Evolutionary conservation across 2,888 invertebrate genomes (phyloP), one percentile per base, ranked within the genome.

Genomic region (Periphyllus acericola): DNA sequence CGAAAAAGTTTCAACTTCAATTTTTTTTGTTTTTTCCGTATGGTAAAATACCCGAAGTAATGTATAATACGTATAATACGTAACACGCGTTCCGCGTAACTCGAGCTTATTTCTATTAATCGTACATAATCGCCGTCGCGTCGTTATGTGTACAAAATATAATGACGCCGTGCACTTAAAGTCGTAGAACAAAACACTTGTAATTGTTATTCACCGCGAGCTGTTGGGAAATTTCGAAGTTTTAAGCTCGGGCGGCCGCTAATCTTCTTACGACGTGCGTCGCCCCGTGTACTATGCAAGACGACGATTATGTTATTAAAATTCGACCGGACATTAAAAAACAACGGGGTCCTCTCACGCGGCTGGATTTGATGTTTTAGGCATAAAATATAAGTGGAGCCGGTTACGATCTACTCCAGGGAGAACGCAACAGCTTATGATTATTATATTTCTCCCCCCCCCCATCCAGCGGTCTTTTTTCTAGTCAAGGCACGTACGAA

Each of bases 401-500:
- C 21, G 60, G 60, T 60, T 19, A 60, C 6, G 21, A 21, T 60
- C 21, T 25, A 60, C 21, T 60, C 21, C 2, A 46, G 46, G 14
- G 46, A 11, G 14, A 46, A 46, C 32, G n/a, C n/a, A 21, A n/a
- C 0, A 17, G 81, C 21, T 82, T 71, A 29, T 21, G 46, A 68
- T 82, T 71, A 72, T 52, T 5, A n/a, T 21, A 3, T 36, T 82
- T 25, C 34, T 82, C 6, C 32, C 6, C 17, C 17, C 21, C 9
- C 29, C 11, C 5, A 46, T 8, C 11, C 11, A 46, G 5, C 19
- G 5, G 14, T 19, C 32, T 6, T 71, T 82, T 82, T 0, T 14
- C 19, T 25, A 82, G 46, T 82, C 52, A 9, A n/a, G 25, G 52
- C 82, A 82, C 82, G 52, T 82, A 82, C 46, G 32, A 19, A 81